phyloP scores from a whole-genome alignment of 2,797 vertebrate genomes.

The Podarcis lilfordi region DNA sequence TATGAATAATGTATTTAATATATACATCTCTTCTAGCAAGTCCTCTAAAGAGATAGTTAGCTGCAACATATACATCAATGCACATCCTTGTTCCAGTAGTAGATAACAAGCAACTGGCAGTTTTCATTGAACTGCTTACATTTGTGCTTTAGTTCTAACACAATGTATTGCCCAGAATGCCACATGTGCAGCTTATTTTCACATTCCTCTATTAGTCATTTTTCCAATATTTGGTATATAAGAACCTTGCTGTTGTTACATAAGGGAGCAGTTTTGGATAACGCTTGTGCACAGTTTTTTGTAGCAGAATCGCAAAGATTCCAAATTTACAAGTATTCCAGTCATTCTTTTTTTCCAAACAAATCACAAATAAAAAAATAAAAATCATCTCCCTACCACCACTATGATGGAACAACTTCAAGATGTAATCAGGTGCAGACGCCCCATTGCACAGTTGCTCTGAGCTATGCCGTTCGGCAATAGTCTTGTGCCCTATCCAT shows the following conservation, averaged over 20 bases:
- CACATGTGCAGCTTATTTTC: background rate
- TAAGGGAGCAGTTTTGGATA: background rate
- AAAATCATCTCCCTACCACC: background rate
- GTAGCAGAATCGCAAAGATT: background rate
- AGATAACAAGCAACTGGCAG: background rate
- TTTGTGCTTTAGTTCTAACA: background rate
- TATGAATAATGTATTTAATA: conserved; percentile 41
- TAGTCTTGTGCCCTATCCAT: background rate
- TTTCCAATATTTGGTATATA: background rate
- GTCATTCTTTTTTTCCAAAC: background rate
- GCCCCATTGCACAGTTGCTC: background rate
- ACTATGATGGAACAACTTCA: background rate
- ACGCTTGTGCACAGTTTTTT: background rate
- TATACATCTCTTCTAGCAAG: background rate
- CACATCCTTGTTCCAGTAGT: background rate
- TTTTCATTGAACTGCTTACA: background rate
- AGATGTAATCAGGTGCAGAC: background rate
- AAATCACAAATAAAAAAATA: background rate
- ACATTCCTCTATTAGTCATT: background rate
- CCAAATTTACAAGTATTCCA: background rate
- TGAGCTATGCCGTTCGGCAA: background rate
- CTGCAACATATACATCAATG: background rate
- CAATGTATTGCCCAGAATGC: background rate
- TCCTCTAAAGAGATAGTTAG: background rate
- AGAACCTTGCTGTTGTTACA: background rate